Evolutionary conservation across 2,113 vertebrate species (phyloP).

Genomic region (Balaeniceps rex): DNA sequence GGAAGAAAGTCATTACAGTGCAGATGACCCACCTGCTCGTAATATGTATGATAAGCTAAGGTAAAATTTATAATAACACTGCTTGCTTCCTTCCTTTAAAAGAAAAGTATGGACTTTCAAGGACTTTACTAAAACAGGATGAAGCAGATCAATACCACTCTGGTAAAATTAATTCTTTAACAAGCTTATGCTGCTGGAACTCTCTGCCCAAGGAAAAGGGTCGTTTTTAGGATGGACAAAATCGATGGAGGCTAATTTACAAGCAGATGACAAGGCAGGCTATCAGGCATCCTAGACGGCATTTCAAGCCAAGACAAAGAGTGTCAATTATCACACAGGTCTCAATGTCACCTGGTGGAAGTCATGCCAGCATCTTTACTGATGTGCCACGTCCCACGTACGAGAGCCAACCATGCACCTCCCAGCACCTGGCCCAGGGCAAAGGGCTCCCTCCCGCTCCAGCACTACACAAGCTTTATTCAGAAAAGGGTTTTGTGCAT

Average conservation of each 20-base stretch:
- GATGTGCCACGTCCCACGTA: neutral
- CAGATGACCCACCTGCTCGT: neutral
- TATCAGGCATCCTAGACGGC: neutral
- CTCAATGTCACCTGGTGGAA: neutral
- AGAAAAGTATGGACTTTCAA: neutral
- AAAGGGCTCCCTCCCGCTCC: neutral
- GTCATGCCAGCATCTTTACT: neutral
- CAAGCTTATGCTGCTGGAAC: neutral
- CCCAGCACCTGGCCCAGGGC: neutral
- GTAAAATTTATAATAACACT: neutral
- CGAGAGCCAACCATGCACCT: neutral
- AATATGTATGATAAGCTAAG: neutral
- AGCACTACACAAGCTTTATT: neutral
- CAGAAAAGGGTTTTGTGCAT: neutral
- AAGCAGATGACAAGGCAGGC: neutral
- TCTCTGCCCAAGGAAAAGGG: neutral
- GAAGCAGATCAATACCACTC: neutral
- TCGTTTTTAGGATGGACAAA: neutral
- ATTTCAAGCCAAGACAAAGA: neutral
- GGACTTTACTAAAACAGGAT: neutral
- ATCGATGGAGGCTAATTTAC: neutral
- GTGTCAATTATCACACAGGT: neutral
- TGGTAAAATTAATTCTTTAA: neutral
- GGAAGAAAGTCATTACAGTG: neutral
- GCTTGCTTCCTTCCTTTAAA: neutral